These are phyloP conservation scores for Entomyzon cyanotis DNA, from an alignment of 2,113 vertebrate genomes.

Conservation along the genomic window DNA sequence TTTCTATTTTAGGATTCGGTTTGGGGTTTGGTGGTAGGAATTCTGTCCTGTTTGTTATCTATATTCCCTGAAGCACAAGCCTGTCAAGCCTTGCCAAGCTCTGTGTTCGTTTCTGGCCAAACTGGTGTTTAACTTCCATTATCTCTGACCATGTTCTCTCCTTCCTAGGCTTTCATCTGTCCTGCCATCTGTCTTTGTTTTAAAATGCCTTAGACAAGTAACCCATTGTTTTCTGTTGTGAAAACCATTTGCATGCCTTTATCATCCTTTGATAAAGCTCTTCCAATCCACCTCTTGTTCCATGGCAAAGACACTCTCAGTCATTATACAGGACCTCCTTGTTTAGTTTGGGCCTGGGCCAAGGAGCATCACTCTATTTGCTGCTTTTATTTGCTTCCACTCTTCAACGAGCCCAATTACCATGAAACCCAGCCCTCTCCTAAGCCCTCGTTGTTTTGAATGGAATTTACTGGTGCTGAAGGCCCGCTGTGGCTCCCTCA, in stretches of 20 bases:
- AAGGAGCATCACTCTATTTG: not conserved
- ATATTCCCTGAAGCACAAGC: not conserved
- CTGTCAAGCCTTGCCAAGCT: not conserved
- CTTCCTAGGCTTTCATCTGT: not conserved
- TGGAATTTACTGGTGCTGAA: not conserved
- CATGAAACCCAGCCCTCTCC: not conserved
- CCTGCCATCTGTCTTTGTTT: not conserved
- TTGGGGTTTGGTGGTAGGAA: not conserved
- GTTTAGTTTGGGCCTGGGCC: not conserved
- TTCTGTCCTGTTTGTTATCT: not conserved
- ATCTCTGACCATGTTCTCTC: not conserved
- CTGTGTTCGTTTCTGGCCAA: not conserved
- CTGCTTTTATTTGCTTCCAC: not conserved
- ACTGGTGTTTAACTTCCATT: not conserved
- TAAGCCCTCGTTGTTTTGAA: not conserved
- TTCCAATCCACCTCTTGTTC: not conserved
- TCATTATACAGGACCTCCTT: not conserved
- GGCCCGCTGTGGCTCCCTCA: not conserved
- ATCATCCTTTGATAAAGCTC: not conserved
- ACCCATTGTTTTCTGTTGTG: not conserved
- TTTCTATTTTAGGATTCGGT: not conserved
- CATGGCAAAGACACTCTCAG: not conserved
- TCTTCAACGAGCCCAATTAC: not conserved
- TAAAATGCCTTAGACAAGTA: not conserved
- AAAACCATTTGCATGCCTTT: not conserved